phyloP scores from a whole-genome alignment of 23 tunicate species.

The Ciona savignyi region DNA sequence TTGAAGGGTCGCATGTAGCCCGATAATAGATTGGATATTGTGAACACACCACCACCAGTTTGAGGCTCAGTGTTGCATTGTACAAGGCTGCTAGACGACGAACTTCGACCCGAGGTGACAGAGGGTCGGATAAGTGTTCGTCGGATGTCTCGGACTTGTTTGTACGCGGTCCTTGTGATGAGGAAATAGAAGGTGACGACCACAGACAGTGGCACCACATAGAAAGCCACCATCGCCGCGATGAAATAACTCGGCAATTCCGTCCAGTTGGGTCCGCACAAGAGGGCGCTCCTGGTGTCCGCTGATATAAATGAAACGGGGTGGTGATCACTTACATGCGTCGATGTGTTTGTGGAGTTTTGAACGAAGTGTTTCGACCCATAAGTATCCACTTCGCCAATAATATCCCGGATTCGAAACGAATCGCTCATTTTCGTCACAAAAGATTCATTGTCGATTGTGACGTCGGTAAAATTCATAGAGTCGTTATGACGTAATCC shows the following conservation, averaged over 20 bases:
- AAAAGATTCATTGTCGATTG: background rate
- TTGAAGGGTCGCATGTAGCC: constrained; percentile 4
- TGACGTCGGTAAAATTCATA: background rate
- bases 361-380: background rate
- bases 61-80: background rate
- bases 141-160: constrained; percentile 10
- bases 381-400: background rate
- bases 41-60: background rate
- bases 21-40: background rate
- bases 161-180: constrained; percentile 20
- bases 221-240: constrained; percentile 13
- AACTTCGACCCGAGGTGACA: background rate
- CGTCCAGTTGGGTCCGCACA: constrained; percentile 26
- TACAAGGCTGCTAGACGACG: background rate
- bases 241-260: constrained; percentile 8
- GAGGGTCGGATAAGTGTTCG: background rate
- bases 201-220: constrained; percentile 1
- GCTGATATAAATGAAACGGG: background rate
- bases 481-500: constrained; percentile 3
- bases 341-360: background rate
- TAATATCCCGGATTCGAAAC: background rate
- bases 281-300: background rate
- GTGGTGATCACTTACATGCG: background rate
- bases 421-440: too few relatives aligned
- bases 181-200: constrained; percentile 11